Evolutionary conservation across 2,113 vertebrate species (phyloP).

Genomic region (Cephalopterus ornatus): DNA sequence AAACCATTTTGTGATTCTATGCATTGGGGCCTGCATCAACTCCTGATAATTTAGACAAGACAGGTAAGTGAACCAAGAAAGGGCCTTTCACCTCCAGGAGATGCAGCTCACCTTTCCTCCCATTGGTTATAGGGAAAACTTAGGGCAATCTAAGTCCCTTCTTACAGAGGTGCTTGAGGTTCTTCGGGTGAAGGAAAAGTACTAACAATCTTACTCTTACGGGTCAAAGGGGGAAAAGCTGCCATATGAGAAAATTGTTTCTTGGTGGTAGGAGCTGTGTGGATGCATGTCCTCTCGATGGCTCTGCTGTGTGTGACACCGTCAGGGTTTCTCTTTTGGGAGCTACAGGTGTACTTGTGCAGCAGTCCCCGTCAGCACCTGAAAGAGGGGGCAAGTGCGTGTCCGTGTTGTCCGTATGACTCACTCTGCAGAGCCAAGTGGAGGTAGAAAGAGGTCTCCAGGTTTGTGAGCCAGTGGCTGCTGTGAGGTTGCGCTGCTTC

Average conservation of each 20-base stretch:
- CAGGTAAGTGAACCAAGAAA: neutral
- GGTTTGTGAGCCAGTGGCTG: neutral
- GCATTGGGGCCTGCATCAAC: neutral
- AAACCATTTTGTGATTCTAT: neutral
- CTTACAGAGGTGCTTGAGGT: neutral
- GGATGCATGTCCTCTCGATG: neutral
- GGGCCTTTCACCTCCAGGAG: neutral
- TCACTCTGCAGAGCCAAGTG: fast-evolving
- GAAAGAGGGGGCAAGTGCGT: neutral
- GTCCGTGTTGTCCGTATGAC: neutral
- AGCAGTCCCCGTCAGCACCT: fast-evolving
- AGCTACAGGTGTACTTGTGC: neutral
- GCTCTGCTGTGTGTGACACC: neutral
- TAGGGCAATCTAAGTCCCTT: neutral
- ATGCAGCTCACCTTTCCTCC: neutral
- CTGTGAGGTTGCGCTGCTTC: fast-evolving
- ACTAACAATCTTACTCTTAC: neutral
- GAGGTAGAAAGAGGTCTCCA: neutral
- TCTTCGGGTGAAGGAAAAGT: neutral
- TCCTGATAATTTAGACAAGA: neutral
- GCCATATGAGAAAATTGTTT: neutral
- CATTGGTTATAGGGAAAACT: neutral
- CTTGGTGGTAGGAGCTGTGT: neutral
- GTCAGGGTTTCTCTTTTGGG: neutral
- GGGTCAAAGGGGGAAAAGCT: neutral